Conservation (phyloP, 1,140 invertebrate genomes). For the Leptoteleia sp. region DNA sequence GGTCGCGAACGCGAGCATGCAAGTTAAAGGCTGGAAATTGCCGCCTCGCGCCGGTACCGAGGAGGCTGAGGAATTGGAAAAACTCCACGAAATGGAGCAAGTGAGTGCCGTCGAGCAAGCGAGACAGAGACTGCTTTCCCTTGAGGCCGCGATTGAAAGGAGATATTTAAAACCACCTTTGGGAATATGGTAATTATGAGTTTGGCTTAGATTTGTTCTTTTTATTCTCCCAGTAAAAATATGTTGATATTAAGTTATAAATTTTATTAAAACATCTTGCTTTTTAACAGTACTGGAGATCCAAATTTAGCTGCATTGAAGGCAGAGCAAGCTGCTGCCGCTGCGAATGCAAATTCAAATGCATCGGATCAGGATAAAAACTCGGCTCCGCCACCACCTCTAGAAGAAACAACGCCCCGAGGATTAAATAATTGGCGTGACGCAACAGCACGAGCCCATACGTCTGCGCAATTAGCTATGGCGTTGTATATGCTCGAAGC, state of each 20-base stretch:
- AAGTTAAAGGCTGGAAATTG: constrained; percentile 94
- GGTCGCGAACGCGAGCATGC: constrained; percentile 95
- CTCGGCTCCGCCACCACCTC: constrained; percentile 66
- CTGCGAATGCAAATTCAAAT: constrained; percentile 74
- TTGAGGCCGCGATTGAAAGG: constrained; percentile 95
- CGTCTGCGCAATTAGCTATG: constrained; percentile 94
- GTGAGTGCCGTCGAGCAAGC: constrained; percentile 86
- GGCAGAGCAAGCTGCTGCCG: constrained; percentile 78
- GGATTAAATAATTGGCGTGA: constrained; percentile 94
- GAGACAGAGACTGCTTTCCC: constrained; percentile 88
- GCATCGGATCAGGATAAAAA: constrained; percentile 71
- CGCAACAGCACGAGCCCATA: constrained; percentile 89
- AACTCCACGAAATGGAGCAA: constrained; percentile 82
- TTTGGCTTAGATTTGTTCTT: too few species aligned
- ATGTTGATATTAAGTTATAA: too few species aligned
- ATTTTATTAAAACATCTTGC: too few species aligned
- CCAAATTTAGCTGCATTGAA: constrained; percentile 82
- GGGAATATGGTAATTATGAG: constrained; percentile 84
- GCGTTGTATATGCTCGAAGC: constrained; percentile 93
- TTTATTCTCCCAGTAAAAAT: too few species aligned
- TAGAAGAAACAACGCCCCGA: constrained; percentile 82
- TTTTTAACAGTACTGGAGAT: constrained; percentile 83
- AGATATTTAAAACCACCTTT: constrained; percentile 96
- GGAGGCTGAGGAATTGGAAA: constrained; percentile 82
- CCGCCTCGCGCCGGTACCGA: constrained; percentile 84